Evolutionary conservation across 2,888 invertebrate genomes (phyloP).

Genomic region (Erebia palarica): DNA sequence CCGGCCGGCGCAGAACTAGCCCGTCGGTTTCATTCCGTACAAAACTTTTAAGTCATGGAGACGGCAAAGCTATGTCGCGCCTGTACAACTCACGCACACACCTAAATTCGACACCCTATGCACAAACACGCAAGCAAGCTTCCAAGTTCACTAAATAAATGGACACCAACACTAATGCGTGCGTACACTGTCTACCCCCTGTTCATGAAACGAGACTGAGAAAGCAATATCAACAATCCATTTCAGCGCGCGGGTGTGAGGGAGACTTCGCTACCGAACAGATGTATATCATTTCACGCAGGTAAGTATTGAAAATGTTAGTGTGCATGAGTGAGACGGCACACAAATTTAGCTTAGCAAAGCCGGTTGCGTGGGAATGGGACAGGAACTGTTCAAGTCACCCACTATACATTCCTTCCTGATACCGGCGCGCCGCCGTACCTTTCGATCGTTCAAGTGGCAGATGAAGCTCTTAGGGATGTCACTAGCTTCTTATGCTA

Average conservation of each 20-base stretch:
- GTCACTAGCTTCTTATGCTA: constrained; percentile 55
- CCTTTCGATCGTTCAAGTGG: constrained; percentile 83
- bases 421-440: constrained; percentile 78
- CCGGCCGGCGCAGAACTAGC: constrained; percentile 80
- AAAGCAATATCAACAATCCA: constrained; percentile 79
- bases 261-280: constrained; percentile 72
- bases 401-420: constrained; percentile 82
- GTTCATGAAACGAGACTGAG: constrained; percentile 75
- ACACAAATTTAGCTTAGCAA: constrained; percentile 75
- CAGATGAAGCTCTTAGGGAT: constrained; percentile 82
- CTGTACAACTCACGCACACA: constrained; percentile 80
- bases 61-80: constrained; percentile 83
- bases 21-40: constrained; percentile 72
- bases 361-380: constrained; percentile 73
- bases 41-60: constrained; percentile 83
- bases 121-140: constrained; percentile 80
- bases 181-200: constrained; percentile 79
- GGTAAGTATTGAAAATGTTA: constrained; percentile 82
- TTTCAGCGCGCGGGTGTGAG: constrained; percentile 57
- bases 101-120: constrained; percentile 71
- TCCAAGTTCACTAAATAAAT: constrained; percentile 83
- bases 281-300: constrained; percentile 82
- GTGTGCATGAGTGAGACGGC: constrained; percentile 75
- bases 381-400: constrained; percentile 79
- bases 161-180: constrained; percentile 78